A percentile compares a stretch with the other conserved stretches of the same genome.
phyloP scores from a whole-genome alignment of 2,797 vertebrate species.

The Hemibagrus guttatus region DNA sequence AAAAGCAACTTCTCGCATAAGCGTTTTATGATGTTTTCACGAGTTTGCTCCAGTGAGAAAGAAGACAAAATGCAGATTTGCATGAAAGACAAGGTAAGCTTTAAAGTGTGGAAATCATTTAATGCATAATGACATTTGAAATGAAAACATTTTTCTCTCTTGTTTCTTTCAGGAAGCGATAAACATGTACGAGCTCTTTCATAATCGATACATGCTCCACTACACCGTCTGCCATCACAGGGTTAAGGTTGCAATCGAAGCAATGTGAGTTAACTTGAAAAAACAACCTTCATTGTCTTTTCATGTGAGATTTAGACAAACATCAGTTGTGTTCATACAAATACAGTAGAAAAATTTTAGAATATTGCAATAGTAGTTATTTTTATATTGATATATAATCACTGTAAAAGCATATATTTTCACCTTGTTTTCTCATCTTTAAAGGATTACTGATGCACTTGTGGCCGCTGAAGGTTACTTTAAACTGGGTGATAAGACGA shows the following conservation, averaged over 20 bases:
- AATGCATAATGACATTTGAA: background rate
- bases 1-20: conserved; percentile 32
- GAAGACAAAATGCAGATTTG: background rate
- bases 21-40: conserved; percentile 28
- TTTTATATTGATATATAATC: background rate
- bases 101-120: background rate
- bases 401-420: background rate
- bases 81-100: conserved; percentile 35
- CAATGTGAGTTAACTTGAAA: conserved; percentile 15
- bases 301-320: background rate
- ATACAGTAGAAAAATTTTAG: background rate
- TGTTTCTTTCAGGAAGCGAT: conserved; percentile 21
- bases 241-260: conserved; percentile 11
- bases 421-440: background rate
- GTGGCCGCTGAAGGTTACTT: background rate
- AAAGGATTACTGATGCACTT: conserved; percentile 14
- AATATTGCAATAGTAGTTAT: background rate
- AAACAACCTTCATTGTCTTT: background rate
- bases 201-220: conserved; percentile 17
- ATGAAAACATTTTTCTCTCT: background rate
- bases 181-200: conserved; percentile 37
- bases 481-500: background rate
- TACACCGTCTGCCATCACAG: conserved; percentile 18
- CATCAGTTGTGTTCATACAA: background rate
- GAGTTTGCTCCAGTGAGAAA: background rate